Conservation (phyloP, 2,113 vertebrate genomes). For the Eurystomus gularis region DNA sequence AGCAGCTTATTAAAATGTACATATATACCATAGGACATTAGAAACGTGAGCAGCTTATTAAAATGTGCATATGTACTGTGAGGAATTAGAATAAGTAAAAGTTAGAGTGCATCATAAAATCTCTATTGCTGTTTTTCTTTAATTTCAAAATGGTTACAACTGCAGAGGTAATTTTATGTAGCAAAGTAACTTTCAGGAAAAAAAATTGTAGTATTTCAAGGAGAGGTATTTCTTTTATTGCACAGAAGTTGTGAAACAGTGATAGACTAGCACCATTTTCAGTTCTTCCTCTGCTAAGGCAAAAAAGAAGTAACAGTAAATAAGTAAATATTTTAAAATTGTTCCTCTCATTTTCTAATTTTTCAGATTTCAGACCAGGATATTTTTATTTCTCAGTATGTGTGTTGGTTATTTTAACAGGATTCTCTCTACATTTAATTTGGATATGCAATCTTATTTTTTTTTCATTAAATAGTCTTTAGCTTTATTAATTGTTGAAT, state of each 20-base stretch:
- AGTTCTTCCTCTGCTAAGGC: neutral
- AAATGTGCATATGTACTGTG: neutral
- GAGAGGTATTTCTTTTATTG: neutral
- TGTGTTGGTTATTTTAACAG: neutral
- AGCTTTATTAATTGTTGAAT: neutral
- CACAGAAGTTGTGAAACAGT: neutral
- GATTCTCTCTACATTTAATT: neutral
- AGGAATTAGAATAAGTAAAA: neutral
- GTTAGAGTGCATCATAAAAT: neutral
- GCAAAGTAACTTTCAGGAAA: neutral
- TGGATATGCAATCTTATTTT: neutral
- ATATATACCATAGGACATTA: neutral
- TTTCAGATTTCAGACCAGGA: neutral
- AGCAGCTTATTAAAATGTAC: neutral
- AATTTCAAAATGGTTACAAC: neutral
- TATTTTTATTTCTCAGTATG: neutral
- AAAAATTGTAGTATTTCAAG: neutral
- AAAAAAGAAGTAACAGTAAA: neutral
- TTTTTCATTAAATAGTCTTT: neutral
- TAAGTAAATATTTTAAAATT: neutral
- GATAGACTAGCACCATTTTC: neutral
- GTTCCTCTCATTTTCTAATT: neutral
- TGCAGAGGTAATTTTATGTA: neutral
- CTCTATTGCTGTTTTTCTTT: neutral
- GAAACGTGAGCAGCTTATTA: neutral